Evolutionary conservation across 2,888 invertebrate species (phyloP).

Genomic region (Eupithecia abbreviata): DNA sequence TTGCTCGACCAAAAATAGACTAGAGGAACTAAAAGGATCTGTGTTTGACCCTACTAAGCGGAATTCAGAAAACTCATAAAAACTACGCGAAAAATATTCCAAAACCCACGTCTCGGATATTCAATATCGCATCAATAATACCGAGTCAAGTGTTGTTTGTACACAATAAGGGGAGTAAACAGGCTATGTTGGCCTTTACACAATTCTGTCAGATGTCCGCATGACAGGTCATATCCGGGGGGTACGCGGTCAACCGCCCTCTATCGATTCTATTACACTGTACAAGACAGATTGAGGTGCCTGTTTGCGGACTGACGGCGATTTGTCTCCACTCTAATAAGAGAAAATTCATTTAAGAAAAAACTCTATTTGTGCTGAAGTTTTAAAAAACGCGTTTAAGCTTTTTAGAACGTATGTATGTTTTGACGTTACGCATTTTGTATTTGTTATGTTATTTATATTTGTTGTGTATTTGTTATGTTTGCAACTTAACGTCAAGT

Average conservation of each 20-base stretch:
- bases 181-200: conserved; percentile 62
- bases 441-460: background rate
- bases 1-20: background rate
- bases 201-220: conserved; percentile 68
- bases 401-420: background rate
- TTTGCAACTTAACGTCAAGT: background rate
- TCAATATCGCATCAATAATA: conserved; percentile 50
- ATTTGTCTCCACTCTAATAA: conserved; percentile 51
- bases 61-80: conserved; percentile 3
- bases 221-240: conserved; percentile 78
- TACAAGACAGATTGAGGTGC: conserved; percentile 71
- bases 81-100: conserved; percentile 6
- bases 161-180: conserved; percentile 66
- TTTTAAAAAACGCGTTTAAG: conserved; percentile 5
- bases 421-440: background rate
- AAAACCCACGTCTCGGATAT: conserved; percentile 35
- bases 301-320: conserved; percentile 48
- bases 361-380: conserved; percentile 28
- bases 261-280: conserved; percentile 78
- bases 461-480: background rate
- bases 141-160: conserved; percentile 65
- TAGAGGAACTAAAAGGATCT: background rate
- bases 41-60: background rate
- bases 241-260: conserved; percentile 64
- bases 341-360: conserved; percentile 33